phyloP scores from a whole-genome alignment of 2,113 vertebrate species.

The human region GRCh38 chr3:63880001-63880500 shows the following conservation, averaged over 20 bases:
- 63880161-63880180: slow-evolving; percentile 25
- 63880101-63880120: slow-evolving; percentile 43
- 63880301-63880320: background rate
- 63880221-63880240: background rate
- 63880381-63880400: background rate
- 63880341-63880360: background rate
- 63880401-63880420: background rate
- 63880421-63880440: background rate
- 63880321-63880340: background rate
- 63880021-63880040: too few relatives aligned
- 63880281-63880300: background rate
- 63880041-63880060: too few relatives aligned
- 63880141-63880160: background rate
- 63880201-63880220: slow-evolving; percentile 5
- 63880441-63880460: background rate
- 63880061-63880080: too few relatives aligned
- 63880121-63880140: background rate
- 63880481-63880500: background rate
- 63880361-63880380: background rate
- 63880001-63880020: too few relatives aligned
- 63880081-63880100: background rate
- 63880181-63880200: background rate
- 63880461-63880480: background rate
- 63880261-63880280: background rate
- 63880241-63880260: background rate